Evolutionary conservation across 2,797 vertebrate species (phyloP).

Genomic region (Salmo trutta): DNA sequence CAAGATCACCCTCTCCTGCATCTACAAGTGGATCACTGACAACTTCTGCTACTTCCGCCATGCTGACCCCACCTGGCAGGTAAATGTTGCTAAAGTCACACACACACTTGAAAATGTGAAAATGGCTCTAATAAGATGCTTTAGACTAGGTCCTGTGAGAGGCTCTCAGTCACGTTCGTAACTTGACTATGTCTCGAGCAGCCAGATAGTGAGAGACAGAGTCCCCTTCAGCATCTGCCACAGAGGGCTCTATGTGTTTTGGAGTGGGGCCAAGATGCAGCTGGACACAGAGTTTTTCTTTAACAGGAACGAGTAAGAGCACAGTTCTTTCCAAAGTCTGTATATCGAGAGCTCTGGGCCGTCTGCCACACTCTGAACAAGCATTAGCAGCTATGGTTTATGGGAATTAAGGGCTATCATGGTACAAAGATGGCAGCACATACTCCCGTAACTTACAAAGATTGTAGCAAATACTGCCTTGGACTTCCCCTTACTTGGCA

Average conservation of each 20-base stretch:
- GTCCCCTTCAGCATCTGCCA: constrained; percentile 27
- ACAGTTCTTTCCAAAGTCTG: constrained; percentile 28
- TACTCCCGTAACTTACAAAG: neutral
- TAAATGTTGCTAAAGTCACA: constrained; percentile 51
- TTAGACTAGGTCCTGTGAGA: neutral
- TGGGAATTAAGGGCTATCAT: constrained; percentile 24
- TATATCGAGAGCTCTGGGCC: constrained; percentile 39
- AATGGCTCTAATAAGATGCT: neutral
- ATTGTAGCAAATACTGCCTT: constrained; percentile 3
- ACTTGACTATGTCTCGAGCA: neutral
- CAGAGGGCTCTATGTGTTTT: constrained; percentile 56
- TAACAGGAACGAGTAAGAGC: constrained; percentile 25
- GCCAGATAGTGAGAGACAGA: neutral
- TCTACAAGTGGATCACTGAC: constrained; percentile 98
- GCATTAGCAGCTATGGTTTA: constrained; percentile 34
- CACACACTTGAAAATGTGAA: neutral
- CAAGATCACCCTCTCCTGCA: constrained; percentile 93
- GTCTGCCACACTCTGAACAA: constrained; percentile 42
- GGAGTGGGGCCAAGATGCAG: constrained; percentile 63
- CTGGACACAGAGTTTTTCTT: constrained; percentile 32
- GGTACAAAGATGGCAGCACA: constrained; percentile 18
- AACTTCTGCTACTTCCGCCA: constrained; percentile 97
- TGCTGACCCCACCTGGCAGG: constrained; percentile 97
- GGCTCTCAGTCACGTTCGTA: neutral
- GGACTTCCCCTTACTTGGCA: neutral